Conservation (phyloP, 2,113 vertebrate genomes). For the Catharus fuscescens region DNA sequence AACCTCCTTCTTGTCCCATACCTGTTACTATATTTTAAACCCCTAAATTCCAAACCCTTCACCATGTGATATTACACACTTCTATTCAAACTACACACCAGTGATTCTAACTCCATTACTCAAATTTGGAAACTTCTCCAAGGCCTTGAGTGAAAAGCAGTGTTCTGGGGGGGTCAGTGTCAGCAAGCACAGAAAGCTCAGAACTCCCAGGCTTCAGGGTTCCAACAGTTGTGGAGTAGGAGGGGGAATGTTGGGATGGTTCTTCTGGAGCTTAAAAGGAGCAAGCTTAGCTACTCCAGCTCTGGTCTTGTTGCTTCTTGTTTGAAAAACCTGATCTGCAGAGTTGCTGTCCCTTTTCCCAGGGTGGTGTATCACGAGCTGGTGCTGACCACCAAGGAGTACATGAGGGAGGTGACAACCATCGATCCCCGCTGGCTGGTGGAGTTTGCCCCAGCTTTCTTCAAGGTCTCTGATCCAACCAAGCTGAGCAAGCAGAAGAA, state of each 20-base stretch:
- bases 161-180: too few species aligned
- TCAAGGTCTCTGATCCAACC: conserved; percentile 97
- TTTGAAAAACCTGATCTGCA: neutral
- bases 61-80: too few species aligned
- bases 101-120: too few species aligned
- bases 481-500: conserved; percentile 99
- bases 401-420: conserved; percentile 98
- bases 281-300: neutral
- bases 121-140: too few species aligned
- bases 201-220: too few species aligned
- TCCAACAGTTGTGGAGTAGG: neutral
- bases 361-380: conserved; percentile 98
- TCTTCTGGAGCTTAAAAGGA: neutral
- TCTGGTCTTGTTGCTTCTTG: neutral
- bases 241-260: neutral
- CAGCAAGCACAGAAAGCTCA: too few species aligned
- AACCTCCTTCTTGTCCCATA: too few species aligned
- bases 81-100: too few species aligned
- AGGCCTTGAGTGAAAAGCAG: too few species aligned
- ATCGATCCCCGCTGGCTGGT: conserved; percentile 98
- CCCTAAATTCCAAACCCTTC: too few species aligned
- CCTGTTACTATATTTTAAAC: too few species aligned
- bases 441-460: conserved; percentile 96
- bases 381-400: conserved; percentile 97
- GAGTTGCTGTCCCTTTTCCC: neutral